Base-by-base conservation (phyloP, 2,797 vertebrate species). In the Anabacerthia variegaticeps region DNA sequence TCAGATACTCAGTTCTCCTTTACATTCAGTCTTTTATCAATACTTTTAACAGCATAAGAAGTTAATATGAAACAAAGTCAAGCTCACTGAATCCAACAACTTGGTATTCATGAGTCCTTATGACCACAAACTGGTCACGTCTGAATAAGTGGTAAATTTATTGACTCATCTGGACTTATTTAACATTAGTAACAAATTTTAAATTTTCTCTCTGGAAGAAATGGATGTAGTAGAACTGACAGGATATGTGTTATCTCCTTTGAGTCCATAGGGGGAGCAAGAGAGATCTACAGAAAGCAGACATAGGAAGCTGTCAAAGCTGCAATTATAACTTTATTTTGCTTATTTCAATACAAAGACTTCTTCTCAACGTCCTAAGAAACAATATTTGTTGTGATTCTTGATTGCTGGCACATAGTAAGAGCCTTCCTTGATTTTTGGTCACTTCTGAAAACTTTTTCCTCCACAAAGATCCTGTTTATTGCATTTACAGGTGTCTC, bases 401-500 rank as follows among this genome's bases (percentile, higher is more conserved):
- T 82, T 87, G 79, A 36, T 17, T 27, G 49, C 28, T 74, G 58
- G 52, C 28, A 63, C 14, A 36, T 28, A 26, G 26, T 81, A 66
- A 75, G 14, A 73, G 3, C 7, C 14, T 84, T 88, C 30, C 20
- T 86, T 22, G 20, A 41, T 44, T 75, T 85, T 93, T 78, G 8
- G 10, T 36, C 30, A 36, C 66, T 88, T 95, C 67, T 91, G 48
- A 37, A 92, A 92, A 84, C 2, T 85, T 78, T 93, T 88, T 75
- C 24, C 58, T 92, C 23, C 14, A 14, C 71, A 85, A 73, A 86
- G 52, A 49, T 73, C 22, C 77, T 81, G 19, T n/a, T 90, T 83
- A 16, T 48, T 90, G 54, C 52, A 68, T 90, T 96, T 95, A 52
- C 32, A 85, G 30, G 27, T 87, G 58, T 90, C 48, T 93, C 51